Evolutionary conservation across 2,888 invertebrate species (phyloP), one percentile per base, ranked within the genome.

Genomic region (Dermolepida albohirtum): DNA sequence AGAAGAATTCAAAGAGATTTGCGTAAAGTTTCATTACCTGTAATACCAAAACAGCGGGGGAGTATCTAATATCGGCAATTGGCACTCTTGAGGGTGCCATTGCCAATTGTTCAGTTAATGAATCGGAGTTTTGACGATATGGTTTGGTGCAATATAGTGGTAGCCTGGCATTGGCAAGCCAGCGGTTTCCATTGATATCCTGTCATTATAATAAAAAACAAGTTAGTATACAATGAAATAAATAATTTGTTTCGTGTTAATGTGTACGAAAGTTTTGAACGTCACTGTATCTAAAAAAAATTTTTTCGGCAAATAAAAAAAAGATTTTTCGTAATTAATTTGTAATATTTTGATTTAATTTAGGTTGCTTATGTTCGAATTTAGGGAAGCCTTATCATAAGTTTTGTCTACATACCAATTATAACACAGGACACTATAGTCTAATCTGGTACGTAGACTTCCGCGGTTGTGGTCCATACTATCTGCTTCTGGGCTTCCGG

Each of bases 171-270:
- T 90, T 79, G 94, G 94, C 86, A 95, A 88, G 72, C 95, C 94
- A 77, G 95, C 94, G 67, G 95, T 95, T 88, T 96, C 95, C 94
- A 95, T 94, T 70, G 95, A 93, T 92, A 96, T 95, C 90, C 96
- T 96, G 90, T 43, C 43, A 16, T 52, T 16, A 39, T 14, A 39
- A 66, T 16, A 50, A 40, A 69, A 68, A 40, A 17, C 65, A 63
- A 50, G 40, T 39, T 27, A 12, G 57, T 51, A 43, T n/a, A n/a
- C 43, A 10, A 34, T 7, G 43, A 4, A 1, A 6, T 11, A 16
- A 12, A 27, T 29, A n/a, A 17, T 22, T 49, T 22, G 16, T 17
- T 54, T 54, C n/a, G 17, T 11, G 11, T 39, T 4, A 14, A 54
- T 16, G 39, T 40, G 54, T 11, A 63, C 34, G 11, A 64, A 63